These are phyloP conservation scores for Miniopterus natalensis DNA, from an alignment of 2,113 vertebrate species.

Conservation along the genomic window DNA sequence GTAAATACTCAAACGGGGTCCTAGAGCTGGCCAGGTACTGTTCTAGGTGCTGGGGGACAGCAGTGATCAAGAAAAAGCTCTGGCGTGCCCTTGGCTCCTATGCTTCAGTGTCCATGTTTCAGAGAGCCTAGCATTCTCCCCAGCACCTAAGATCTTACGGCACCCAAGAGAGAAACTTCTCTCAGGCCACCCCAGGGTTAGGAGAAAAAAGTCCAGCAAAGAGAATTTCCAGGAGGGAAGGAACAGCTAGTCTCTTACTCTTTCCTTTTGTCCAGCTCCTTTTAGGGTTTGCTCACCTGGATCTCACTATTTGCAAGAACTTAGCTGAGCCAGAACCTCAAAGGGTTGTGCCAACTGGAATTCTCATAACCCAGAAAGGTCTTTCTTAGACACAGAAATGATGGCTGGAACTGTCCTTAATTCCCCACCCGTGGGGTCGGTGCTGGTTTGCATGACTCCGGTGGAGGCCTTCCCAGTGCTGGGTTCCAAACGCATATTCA, in stretches of 20 bases:
- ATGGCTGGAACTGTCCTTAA: background rate
- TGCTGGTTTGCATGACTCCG: background rate
- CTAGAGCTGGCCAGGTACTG: background rate
- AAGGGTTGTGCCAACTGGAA: background rate
- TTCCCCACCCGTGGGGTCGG: too few relatives aligned
- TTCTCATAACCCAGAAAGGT: background rate
- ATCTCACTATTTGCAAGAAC: background rate
- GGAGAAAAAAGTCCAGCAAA: background rate
- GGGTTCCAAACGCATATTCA: background rate
- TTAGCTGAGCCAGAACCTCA: background rate
- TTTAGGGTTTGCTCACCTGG: background rate
- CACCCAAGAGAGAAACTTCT: background rate
- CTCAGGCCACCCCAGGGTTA: background rate
- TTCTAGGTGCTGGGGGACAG: background rate
- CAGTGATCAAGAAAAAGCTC: background rate
- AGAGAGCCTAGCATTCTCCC: background rate
- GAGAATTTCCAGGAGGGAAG: background rate
- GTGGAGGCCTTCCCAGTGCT: background rate
- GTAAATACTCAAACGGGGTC: background rate
- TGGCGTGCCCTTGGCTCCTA: background rate
- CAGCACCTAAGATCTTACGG: background rate
- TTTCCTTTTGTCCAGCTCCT: background rate
- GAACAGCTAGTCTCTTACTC: background rate
- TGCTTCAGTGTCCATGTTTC: background rate
- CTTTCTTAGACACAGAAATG: background rate